phyloP scores from a whole-genome alignment of 2,113 vertebrate species.

The Dipodomys merriami region DNA sequence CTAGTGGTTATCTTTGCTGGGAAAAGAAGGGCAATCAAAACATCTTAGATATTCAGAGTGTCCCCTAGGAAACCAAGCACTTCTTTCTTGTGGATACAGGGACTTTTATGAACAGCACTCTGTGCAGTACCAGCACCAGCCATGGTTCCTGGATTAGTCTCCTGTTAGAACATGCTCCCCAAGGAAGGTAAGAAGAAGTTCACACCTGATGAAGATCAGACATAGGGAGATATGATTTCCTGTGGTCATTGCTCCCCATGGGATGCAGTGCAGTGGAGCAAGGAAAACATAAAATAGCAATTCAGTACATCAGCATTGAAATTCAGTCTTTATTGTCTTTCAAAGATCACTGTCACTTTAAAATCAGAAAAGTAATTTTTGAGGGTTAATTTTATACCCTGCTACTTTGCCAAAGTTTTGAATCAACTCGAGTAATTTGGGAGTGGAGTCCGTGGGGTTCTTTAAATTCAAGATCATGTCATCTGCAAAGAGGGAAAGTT shows the following conservation, averaged over 20 bases:
- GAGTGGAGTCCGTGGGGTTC: no score
- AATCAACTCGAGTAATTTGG: no score
- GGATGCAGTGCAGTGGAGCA: background rate
- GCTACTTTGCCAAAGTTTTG: no score
- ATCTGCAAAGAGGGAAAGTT: no score
- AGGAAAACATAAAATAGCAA: background rate
- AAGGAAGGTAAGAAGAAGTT: background rate
- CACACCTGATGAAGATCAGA: slow-evolving; percentile 16
- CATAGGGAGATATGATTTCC: background rate
- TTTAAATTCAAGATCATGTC: no score
- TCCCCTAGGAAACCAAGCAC: background rate
- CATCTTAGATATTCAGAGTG: background rate
- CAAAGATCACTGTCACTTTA: background rate
- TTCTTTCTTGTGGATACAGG: background rate
- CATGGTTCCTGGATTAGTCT: background rate
- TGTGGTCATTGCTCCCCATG: background rate
- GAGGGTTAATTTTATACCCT: no score
- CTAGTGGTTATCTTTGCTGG: slow-evolving; percentile 16
- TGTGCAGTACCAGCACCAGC: background rate
- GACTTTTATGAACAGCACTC: background rate
- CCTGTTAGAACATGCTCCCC: background rate
- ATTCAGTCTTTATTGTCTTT: background rate
- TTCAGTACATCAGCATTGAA: background rate
- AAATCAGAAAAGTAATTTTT: background rate
- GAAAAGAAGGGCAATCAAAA: slow-evolving; percentile 47